phyloP scores from a whole-genome alignment of 1,140 invertebrate species.

The Mizuhopecten yessoensis region DNA sequence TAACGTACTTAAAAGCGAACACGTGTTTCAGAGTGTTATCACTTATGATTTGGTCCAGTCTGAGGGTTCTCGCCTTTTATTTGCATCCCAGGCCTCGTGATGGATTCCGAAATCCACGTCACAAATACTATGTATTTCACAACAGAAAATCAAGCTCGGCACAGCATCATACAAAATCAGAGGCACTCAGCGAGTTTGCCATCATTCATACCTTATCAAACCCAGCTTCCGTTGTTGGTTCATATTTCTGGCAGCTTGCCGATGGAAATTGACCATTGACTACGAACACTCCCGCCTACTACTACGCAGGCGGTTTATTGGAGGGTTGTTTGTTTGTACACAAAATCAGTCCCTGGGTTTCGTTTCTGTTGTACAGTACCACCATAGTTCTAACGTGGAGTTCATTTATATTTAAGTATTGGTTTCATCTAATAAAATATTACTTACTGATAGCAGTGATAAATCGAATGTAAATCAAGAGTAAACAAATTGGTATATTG shows the following conservation, averaged over 20 bases:
- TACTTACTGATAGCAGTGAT: too few relatives aligned
- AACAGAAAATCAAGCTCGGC: slow-evolving; percentile 3
- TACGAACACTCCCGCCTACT: neutral
- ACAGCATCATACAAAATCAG: neutral
- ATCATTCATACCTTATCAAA: slow-evolving; percentile 34
- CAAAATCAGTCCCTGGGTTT: too few relatives aligned
- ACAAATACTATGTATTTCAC: slow-evolving; percentile 26
- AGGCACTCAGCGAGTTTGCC: neutral
- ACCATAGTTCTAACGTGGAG: too few relatives aligned
- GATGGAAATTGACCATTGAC: slow-evolving; percentile 8
- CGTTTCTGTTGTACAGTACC: too few relatives aligned
- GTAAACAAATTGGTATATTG: too few relatives aligned
- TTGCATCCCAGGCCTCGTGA: neutral
- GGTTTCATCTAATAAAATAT: too few relatives aligned
- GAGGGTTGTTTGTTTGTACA: too few relatives aligned
- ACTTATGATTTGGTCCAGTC: neutral
- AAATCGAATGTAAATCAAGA: too few relatives aligned
- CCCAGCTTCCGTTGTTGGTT: slow-evolving; percentile 5
- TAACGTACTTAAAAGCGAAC: neutral
- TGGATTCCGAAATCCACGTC: neutral
- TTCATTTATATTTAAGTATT: too few relatives aligned
- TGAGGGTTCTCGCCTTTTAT: neutral
- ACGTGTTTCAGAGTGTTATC: neutral
- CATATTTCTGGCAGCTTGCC: neutral
- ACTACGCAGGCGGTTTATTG: neutral